Evolutionary conservation across 2,888 invertebrate genomes (phyloP).

Genomic region (Zaprionus lineosus): DNA sequence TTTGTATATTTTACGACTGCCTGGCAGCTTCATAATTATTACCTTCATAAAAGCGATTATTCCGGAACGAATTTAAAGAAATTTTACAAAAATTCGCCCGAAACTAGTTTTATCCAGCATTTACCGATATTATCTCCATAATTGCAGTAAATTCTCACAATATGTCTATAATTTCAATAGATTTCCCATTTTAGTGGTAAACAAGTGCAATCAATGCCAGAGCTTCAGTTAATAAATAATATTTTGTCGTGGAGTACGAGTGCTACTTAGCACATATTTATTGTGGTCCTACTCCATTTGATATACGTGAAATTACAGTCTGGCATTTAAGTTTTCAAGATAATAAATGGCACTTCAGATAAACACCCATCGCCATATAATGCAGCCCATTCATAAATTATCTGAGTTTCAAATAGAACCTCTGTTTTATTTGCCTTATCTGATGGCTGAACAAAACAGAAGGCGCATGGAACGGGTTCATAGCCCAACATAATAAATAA

Average conservation of each 20-base stretch:
- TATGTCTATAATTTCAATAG: constrained; percentile 14
- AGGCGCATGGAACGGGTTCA: constrained; percentile 10
- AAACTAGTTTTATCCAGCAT: constrained; percentile 27
- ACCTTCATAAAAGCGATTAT: constrained; percentile 1
- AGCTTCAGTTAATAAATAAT: constrained; percentile 40
- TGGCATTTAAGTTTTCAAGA: constrained; percentile 54
- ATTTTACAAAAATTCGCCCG: background rate
- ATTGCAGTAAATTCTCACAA: constrained; percentile 13
- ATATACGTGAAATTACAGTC: constrained; percentile 38
- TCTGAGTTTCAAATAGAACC: constrained; percentile 41
- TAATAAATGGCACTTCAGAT: constrained; percentile 55
- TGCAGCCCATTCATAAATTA: constrained; percentile 52
- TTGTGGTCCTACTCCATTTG: constrained; percentile 40
- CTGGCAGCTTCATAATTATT: background rate
- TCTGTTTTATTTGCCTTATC: constrained; percentile 35
- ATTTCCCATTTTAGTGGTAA: constrained; percentile 24
- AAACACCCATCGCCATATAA: constrained; percentile 51
- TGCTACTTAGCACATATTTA: constrained; percentile 50
- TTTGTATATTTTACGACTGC: background rate
- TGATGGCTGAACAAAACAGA: constrained; percentile 9
- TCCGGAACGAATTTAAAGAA: constrained; percentile 6
- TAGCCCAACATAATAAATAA: background rate
- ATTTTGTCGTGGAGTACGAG: constrained; percentile 20
- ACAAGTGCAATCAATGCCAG: constrained; percentile 50
- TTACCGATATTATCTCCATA: constrained; percentile 12